These are phyloP conservation scores for Loris lydekkerianus DNA, from an alignment of 2,797 vertebrate genomes.

Conservation along the genomic window DNA sequence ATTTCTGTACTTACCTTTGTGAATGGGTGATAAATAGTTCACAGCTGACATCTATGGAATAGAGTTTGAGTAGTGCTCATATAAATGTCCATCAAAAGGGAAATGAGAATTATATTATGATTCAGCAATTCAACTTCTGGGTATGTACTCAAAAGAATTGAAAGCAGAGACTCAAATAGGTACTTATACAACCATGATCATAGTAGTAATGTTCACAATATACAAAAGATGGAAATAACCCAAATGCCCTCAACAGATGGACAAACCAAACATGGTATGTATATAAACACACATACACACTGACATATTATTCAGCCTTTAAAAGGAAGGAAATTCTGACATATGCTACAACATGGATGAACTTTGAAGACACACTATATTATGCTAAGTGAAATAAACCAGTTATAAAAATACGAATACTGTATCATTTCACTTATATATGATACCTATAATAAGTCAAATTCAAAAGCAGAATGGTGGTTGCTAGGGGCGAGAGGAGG, in stretches of 20 bases:
- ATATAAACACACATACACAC: background rate
- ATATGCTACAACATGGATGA: background rate
- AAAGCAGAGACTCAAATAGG: slow-evolving; percentile 7
- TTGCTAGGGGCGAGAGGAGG: background rate
- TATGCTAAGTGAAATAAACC: slow-evolving; percentile 10
- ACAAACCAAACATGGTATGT: background rate
- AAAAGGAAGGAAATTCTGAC: slow-evolving; percentile 30
- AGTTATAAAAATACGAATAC: slow-evolving; percentile 20
- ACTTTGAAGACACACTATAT: background rate
- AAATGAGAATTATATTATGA: background rate
- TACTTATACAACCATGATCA: background rate
- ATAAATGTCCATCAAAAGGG: slow-evolving; percentile 9
- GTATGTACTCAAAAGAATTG: background rate
- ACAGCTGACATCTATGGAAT: background rate
- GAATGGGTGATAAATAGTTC: background rate
- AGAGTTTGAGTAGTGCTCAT: background rate
- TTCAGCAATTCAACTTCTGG: background rate
- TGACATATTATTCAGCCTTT: slow-evolving; percentile 31
- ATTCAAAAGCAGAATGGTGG: slow-evolving; percentile 45
- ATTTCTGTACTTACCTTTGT: background rate
- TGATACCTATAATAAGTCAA: slow-evolving; percentile 27
- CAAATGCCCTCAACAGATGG: background rate
- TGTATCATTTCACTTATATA: background rate
- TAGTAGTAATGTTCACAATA: background rate
- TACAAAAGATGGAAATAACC: slow-evolving; percentile 23